Percentiles rank a stretch among this genome's conserved stretches.
Evolutionary conservation across 2,888 invertebrate genomes (phyloP).

Genomic region (Ormyrus pomaceus): DNA sequence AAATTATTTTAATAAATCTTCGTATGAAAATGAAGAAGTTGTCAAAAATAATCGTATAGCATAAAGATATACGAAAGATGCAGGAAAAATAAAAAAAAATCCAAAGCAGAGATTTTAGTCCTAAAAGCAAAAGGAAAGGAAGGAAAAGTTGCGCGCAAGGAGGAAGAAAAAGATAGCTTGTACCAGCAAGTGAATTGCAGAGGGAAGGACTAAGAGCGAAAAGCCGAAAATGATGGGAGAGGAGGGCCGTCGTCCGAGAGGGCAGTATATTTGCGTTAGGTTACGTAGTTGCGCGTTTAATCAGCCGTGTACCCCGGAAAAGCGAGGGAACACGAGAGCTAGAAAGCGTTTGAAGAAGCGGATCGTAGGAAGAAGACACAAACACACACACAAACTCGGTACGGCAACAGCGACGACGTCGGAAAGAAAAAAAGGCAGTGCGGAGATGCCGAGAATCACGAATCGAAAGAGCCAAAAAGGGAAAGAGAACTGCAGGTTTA

Average conservation of each 20-base stretch:
- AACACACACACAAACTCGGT: neutral
- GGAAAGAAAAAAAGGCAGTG: slow-evolving; percentile 38
- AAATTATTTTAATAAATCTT: too few species aligned
- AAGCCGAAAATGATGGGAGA: slow-evolving; percentile 55
- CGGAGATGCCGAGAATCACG: slow-evolving; percentile 52
- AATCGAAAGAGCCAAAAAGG: slow-evolving; percentile 61
- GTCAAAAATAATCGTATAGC: too few species aligned
- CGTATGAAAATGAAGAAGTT: too few species aligned
- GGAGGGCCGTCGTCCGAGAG: slow-evolving; percentile 56
- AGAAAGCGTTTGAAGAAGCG: slow-evolving; percentile 65
- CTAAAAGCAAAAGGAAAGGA: slow-evolving; percentile 15
- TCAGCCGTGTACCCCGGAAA: slow-evolving; percentile 70
- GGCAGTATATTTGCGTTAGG: slow-evolving; percentile 73
- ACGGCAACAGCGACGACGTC: neutral
- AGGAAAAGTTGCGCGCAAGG: slow-evolving; percentile 17
- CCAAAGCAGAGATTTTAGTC: neutral
- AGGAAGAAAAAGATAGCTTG: slow-evolving; percentile 8
- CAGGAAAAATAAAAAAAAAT: slow-evolving; percentile 9
- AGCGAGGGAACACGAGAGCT: neutral
- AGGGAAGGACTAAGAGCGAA: slow-evolving; percentile 32
- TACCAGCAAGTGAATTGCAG: slow-evolving; percentile 8
- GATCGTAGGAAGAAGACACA: slow-evolving; percentile 17
- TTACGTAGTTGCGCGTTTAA: slow-evolving; percentile 75
- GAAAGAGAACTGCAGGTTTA: slow-evolving; percentile 61
- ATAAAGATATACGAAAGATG: neutral